Evolutionary conservation across 1,140 invertebrate species (phyloP).

Genomic region (Oedothorax gibbosus): DNA sequence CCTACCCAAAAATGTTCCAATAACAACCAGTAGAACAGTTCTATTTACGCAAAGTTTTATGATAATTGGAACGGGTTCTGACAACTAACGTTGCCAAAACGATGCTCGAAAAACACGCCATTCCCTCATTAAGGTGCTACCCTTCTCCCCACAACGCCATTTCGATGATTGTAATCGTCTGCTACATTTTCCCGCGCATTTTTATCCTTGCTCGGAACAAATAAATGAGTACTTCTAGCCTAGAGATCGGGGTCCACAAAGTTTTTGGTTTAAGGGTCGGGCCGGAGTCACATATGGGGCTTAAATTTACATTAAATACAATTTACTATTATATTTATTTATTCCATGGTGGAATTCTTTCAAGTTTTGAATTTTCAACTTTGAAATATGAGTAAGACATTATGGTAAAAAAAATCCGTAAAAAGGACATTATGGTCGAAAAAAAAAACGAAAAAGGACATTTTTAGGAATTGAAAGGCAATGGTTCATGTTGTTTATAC

Average conservation of each 20-base stretch:
- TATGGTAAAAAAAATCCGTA: too few relatives aligned
- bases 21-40: constrained; percentile 18
- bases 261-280: too few relatives aligned
- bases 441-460: too few relatives aligned
- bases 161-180: constrained; percentile 36
- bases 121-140: constrained; percentile 28
- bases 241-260: not conserved
- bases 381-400: too few relatives aligned
- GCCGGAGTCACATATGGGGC: too few relatives aligned
- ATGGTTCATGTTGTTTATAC: too few relatives aligned
- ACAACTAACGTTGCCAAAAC: constrained; percentile 47
- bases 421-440: too few relatives aligned
- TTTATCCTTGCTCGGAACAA: constrained; percentile 33
- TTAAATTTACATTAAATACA: too few relatives aligned
- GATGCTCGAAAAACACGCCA: constrained; percentile 49
- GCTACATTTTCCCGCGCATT: constrained; percentile 24
- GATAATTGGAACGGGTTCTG: constrained; percentile 53
- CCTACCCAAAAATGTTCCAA: constrained; percentile 20
- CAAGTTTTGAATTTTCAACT: too few relatives aligned
- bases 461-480: too few relatives aligned
- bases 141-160: not conserved
- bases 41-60: constrained; percentile 55
- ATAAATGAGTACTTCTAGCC: constrained; percentile 24
- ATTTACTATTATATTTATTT: too few relatives aligned
- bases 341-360: too few relatives aligned